These are phyloP conservation scores for Caenorhabditis imperialis DNA, from an alignment of 2,888 invertebrate genomes.

Conservation along the genomic window DNA sequence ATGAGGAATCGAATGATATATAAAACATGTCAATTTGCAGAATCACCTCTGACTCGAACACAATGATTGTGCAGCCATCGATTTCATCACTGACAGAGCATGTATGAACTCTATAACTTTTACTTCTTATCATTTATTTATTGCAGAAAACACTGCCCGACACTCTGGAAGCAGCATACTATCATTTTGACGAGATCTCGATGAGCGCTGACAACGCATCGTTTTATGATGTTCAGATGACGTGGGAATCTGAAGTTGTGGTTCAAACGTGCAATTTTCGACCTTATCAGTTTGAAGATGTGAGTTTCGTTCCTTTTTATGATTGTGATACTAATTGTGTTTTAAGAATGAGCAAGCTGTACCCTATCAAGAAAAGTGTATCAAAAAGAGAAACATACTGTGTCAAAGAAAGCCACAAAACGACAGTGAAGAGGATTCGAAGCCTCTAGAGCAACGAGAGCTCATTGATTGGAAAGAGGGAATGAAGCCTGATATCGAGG, in stretches of 20 bases:
- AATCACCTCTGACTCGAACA: too few relatives aligned
- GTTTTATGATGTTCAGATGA: slow-evolving; percentile 23
- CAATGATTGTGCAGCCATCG: too few relatives aligned
- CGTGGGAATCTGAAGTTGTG: slow-evolving; percentile 1
- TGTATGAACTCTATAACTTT: too few relatives aligned
- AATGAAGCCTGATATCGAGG: neutral
- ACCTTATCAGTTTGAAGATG: neutral
- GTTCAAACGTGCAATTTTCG: slow-evolving; percentile 28
- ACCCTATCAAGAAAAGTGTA: neutral
- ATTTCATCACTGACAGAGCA: too few relatives aligned
- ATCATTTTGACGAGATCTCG: slow-evolving; percentile 15
- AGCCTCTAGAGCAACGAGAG: slow-evolving; percentile 5
- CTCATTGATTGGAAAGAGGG: slow-evolving; percentile 5
- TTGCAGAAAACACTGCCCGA: too few relatives aligned
- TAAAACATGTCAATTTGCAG: too few relatives aligned
- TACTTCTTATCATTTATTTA: too few relatives aligned
- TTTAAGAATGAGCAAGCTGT: neutral
- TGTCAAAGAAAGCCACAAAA: slow-evolving; percentile 1
- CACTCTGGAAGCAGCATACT: too few relatives aligned
- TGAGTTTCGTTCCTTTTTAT: neutral
- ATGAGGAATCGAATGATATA: too few relatives aligned
- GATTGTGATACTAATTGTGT: neutral
- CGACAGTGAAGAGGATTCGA: neutral
- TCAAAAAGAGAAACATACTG: slow-evolving; percentile 5
- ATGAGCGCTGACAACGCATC: neutral